phyloP scores from a whole-genome alignment of 2,797 vertebrate genomes.

The Corythornis leucogaster region DNA sequence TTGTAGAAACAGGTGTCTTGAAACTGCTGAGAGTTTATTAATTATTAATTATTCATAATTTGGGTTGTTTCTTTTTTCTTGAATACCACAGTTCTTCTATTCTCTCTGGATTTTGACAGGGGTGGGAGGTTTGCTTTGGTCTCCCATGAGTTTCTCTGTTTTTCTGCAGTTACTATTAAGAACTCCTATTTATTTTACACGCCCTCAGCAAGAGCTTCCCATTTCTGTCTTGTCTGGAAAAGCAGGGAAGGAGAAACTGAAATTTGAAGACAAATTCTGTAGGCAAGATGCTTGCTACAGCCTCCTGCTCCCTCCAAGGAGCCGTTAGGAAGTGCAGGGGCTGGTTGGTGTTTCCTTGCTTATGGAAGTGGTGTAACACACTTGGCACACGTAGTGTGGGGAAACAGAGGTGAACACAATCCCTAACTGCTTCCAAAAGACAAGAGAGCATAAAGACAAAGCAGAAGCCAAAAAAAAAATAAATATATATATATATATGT shows the following conservation, averaged over 20 bases:
- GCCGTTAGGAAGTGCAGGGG: not conserved
- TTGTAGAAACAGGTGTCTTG: not conserved
- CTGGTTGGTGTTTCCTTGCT: not conserved
- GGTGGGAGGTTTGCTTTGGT: not conserved
- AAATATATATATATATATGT: not conserved
- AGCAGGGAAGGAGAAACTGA: not conserved
- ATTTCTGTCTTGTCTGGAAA: not conserved
- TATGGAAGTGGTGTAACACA: not conserved
- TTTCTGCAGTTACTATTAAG: not conserved
- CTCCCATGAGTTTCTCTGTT: not conserved
- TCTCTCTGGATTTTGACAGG: not conserved
- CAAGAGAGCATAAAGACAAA: not conserved
- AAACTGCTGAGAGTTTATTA: not conserved
- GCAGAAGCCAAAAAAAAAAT: not conserved
- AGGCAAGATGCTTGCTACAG: not conserved
- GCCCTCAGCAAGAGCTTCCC: not conserved
- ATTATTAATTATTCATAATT: not conserved
- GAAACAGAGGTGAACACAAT: slow-evolving; percentile 2
- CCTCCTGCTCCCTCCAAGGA: not conserved
- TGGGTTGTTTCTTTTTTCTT: not conserved
- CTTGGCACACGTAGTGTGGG: not conserved
- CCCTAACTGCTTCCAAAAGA: not conserved
- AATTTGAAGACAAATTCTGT: not conserved
- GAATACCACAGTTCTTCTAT: not conserved
- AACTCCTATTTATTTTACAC: not conserved